Conservation (phyloP, 1,140 invertebrate genomes). For the Apocrypta bakeri region DNA sequence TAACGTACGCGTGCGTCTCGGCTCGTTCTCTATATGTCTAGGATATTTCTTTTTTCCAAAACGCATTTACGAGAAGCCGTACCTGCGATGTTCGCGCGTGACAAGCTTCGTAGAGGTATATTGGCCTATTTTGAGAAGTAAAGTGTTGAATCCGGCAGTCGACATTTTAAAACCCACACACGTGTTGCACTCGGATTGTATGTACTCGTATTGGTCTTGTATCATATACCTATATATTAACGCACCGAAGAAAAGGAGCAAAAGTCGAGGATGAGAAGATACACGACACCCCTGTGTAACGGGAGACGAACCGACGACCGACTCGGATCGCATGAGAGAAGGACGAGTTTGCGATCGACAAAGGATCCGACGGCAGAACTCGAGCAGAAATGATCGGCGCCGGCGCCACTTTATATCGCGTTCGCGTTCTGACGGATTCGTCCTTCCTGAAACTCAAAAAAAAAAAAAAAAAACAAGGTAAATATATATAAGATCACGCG, state of each 20-base stretch:
- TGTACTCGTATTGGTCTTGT: too few relatives aligned
- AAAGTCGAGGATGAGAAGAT: conserved; percentile 58
- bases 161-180: neutral
- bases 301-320: conserved; percentile 58
- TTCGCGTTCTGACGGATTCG: neutral
- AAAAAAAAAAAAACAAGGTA: neutral
- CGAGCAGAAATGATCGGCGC: conserved; percentile 54
- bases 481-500: too few relatives aligned
- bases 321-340: conserved; percentile 47
- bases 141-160: too few relatives aligned
- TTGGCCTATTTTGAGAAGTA: too few relatives aligned
- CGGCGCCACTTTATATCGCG: conserved; percentile 51
- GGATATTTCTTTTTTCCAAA: neutral
- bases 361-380: conserved; percentile 55
- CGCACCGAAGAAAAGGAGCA: conserved; percentile 27
- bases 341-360: conserved; percentile 55
- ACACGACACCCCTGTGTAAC: conserved; percentile 69
- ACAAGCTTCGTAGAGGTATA: too few relatives aligned
- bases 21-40: neutral
- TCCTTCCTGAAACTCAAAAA: neutral
- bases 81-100: too few relatives aligned
- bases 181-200: neutral
- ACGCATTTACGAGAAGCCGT: too few relatives aligned
- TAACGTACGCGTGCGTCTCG: neutral
- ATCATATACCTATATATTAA: neutral